Evolutionary conservation across 2,888 invertebrate genomes (phyloP).

Genomic region (Himalopsyche japonica): DNA sequence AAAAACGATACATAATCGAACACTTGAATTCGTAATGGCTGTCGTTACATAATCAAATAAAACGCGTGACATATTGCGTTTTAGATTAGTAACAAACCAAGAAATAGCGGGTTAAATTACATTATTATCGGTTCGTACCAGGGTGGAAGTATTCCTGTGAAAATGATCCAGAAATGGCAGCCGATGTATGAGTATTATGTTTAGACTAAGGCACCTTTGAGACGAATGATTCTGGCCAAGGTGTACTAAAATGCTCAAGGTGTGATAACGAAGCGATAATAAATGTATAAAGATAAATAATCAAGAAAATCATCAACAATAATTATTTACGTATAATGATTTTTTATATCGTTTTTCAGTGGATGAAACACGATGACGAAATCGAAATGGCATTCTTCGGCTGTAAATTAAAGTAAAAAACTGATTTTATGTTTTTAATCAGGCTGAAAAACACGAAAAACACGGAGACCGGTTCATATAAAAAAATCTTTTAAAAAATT

Average conservation of each 20-base stretch:
- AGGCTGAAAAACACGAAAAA: too few species aligned
- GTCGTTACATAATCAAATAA: neutral
- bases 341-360: neutral
- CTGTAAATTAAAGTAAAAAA: too few species aligned
- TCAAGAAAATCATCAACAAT: neutral
- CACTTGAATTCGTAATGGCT: neutral
- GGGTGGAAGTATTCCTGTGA: neutral
- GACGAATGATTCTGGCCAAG: neutral
- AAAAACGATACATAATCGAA: neutral
- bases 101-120: too few species aligned
- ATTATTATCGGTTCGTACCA: neutral
- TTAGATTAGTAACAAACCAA: too few species aligned
- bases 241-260: neutral
- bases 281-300: neutral
- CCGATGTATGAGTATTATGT: neutral
- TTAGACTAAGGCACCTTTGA: neutral
- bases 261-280: neutral
- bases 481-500: too few species aligned
- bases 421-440: too few species aligned
- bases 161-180: neutral
- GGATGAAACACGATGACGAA: neutral
- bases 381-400: too few species aligned
- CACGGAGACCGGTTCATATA: too few species aligned
- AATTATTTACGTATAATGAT: neutral
- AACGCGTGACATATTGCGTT: too few species aligned